Percentiles rank a stretch among this genome's conserved stretches.
These are phyloP conservation scores for Probosciger aterrimus DNA, from an alignment of 2,113 vertebrate genomes.

Conservation along the genomic window DNA sequence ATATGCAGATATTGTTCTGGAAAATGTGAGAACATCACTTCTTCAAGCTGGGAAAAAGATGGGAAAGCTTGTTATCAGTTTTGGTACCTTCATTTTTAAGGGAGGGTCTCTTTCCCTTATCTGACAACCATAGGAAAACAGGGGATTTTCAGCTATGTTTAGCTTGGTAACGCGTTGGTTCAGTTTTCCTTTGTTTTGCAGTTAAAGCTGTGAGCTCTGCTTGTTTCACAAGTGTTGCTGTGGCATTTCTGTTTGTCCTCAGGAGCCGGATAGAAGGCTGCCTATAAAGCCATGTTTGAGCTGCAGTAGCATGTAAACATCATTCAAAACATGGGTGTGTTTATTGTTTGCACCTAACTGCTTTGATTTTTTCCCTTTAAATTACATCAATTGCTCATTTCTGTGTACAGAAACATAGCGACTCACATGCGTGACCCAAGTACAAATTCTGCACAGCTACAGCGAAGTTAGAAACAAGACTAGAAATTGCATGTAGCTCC, in stretches of 20 bases:
- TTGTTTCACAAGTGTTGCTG: neutral
- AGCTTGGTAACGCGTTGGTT: neutral
- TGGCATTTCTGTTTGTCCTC: neutral
- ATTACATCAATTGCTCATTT: neutral
- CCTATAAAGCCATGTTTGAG: neutral
- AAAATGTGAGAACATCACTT: neutral
- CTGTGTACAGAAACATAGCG: neutral
- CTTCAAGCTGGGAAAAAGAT: neutral
- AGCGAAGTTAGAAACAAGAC: conserved; percentile 4
- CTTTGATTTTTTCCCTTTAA: neutral
- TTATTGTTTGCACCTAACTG: neutral
- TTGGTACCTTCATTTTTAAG: neutral
- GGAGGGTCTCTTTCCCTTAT: neutral
- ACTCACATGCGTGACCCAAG: neutral
- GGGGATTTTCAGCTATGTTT: neutral
- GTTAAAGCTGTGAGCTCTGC: neutral
- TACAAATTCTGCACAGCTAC: conserved; percentile 41
- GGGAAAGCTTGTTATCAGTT: neutral
- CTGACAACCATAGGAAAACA: accelerated
- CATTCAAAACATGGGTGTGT: neutral
- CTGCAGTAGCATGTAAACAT: neutral
- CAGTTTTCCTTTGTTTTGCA: neutral
- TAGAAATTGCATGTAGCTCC: conserved; percentile 52
- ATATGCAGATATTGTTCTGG: neutral
- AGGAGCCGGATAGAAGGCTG: neutral